Conservation (phyloP, 2,888 invertebrate species). For the Caradrina kadenii region DNA sequence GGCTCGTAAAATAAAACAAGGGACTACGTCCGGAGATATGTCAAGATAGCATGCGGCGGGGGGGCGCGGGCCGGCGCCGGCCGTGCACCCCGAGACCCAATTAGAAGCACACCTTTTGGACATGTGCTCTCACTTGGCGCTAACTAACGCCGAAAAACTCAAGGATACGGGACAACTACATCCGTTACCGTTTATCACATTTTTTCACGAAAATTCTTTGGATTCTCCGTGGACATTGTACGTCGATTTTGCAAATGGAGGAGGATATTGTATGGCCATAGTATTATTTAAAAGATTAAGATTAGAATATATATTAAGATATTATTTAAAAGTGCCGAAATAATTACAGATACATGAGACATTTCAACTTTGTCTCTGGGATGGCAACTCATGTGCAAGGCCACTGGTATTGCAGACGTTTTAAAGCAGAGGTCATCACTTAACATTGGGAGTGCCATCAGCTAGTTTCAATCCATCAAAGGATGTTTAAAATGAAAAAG, state of each 20-base stretch:
- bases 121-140: constrained; percentile 87
- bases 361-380: too few species aligned
- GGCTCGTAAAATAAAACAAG: constrained; percentile 90
- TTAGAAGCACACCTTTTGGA: constrained; percentile 90
- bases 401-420: too few species aligned
- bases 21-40: constrained; percentile 89
- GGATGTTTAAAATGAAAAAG: too few species aligned
- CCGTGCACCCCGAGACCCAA: constrained; percentile 85
- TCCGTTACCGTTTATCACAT: constrained; percentile 85
- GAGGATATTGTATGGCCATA: not conserved
- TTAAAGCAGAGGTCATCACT: too few species aligned
- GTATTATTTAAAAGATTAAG: not conserved
- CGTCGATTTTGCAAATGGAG: constrained; percentile 24
- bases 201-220: constrained; percentile 67
- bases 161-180: constrained; percentile 81
- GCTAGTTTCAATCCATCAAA: too few species aligned
- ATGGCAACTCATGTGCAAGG: too few species aligned
- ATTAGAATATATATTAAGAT: too few species aligned
- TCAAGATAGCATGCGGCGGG: constrained; percentile 89
- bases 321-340: too few species aligned
- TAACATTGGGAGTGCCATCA: too few species aligned
- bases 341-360: too few species aligned
- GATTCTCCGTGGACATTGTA: constrained; percentile 18
- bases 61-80: constrained; percentile 83
- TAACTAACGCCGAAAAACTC: constrained; percentile 84